phyloP scores from a whole-genome alignment of 2,113 vertebrate species.

The Platichthys flesus region DNA sequence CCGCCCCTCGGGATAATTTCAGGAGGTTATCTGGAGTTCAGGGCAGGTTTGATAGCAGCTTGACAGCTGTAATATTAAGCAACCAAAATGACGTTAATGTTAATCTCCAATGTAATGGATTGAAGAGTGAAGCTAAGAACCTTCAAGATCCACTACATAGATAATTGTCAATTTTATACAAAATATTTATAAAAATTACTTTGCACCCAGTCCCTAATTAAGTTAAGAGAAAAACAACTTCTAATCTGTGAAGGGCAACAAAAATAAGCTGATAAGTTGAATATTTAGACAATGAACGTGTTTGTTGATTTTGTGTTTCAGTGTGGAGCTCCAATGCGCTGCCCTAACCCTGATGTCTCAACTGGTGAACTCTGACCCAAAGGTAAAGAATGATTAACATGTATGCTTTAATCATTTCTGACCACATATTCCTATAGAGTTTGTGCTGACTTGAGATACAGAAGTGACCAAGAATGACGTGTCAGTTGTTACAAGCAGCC shows the following conservation, averaged over 20 bases:
- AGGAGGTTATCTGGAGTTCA: no score
- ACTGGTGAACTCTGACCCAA: conserved; percentile 76
- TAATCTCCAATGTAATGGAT: no score
- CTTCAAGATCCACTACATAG: not conserved
- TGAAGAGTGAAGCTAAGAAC: conserved; percentile 1
- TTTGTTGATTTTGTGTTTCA: conserved; percentile 72
- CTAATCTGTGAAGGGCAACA: not conserved
- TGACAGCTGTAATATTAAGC: no score
- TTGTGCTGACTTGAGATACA: no score
- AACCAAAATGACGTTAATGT: no score
- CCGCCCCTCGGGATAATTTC: no score
- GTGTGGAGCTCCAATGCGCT: conserved; percentile 88
- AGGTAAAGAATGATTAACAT: conserved; percentile 49
- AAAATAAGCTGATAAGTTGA: not conserved
- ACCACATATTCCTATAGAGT: no score
- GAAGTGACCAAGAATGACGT: no score
- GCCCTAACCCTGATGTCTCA: conserved; percentile 87
- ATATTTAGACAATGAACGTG: conserved; percentile 5
- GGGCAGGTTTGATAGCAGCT: no score
- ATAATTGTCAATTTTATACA: not conserved
- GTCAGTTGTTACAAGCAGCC: no score
- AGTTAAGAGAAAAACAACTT: not conserved
- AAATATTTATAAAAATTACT: not conserved
- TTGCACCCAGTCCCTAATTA: not conserved
- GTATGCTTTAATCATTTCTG: not conserved